These are phyloP conservation scores for Anoplophora glabripennis DNA, from an alignment of 1,140 invertebrate species.

Conservation along the genomic window DNA sequence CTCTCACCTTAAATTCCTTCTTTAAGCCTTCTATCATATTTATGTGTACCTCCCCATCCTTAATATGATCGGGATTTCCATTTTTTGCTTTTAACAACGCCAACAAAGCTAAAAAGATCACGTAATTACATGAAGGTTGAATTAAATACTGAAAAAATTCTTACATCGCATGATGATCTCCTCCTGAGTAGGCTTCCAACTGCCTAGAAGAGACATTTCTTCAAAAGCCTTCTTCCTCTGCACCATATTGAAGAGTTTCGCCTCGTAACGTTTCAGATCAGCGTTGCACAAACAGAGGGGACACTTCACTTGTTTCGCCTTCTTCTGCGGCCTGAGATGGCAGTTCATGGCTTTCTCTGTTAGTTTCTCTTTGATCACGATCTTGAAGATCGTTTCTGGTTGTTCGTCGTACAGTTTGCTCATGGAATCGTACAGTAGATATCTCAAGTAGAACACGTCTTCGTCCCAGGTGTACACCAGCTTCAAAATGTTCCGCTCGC, in stretches of 20 bases:
- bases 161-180: conserved; percentile 57
- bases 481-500: conserved; percentile 3
- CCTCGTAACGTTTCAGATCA: conserved; percentile 57
- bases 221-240: conserved; percentile 27
- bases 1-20: conserved; percentile 65
- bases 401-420: conserved; percentile 21
- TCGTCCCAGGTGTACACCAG: conserved; percentile 29
- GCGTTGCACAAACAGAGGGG: conserved; percentile 54
- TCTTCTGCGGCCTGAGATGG: conserved; percentile 58
- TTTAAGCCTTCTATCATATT: conserved; percentile 60
- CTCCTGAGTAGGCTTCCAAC: conserved; percentile 53
- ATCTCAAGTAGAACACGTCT: conserved; percentile 23
- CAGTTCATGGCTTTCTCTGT: conserved; percentile 62
- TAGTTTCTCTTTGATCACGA: conserved; percentile 44
- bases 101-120: conserved; percentile 31
- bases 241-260: conserved; percentile 49
- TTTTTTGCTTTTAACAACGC: conserved; percentile 34
- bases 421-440: conserved; percentile 17
- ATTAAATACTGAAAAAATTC: background rate
- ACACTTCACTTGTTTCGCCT: conserved; percentile 45
- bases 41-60: conserved; percentile 57
- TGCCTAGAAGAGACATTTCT: conserved; percentile 46
- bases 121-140: background rate
- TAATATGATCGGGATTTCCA: conserved; percentile 42
- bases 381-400: conserved; percentile 22